phyloP scores from a whole-genome alignment of 2,888 invertebrate species.

The Prostheceraeus crozeri region DNA sequence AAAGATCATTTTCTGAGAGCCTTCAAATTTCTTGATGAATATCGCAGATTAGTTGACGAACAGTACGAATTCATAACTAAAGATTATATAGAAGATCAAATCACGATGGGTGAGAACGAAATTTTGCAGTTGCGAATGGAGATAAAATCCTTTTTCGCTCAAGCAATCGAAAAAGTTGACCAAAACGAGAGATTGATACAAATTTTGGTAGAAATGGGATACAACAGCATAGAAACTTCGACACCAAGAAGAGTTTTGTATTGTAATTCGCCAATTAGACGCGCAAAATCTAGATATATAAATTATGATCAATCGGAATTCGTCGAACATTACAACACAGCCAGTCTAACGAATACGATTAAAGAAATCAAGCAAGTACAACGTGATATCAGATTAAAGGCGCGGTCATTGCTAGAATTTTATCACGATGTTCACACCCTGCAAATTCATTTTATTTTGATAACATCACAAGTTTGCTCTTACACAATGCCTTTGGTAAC shows the following conservation, averaged over 20 bases:
- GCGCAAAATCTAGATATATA: too few species aligned
- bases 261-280: too few species aligned
- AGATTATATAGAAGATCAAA: constrained; percentile 23
- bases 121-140: constrained; percentile 16
- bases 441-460: constrained; percentile 29
- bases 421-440: constrained; percentile 30
- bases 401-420: constrained; percentile 30
- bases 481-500: constrained; percentile 30
- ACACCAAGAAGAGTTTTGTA: too few species aligned
- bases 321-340: too few species aligned
- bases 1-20: constrained; percentile 22
- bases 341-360: too few species aligned
- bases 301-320: too few species aligned
- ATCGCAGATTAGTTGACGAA: background rate
- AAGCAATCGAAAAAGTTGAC: too few species aligned
- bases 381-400: constrained; percentile 18
- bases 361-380: too few species aligned
- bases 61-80: constrained; percentile 8
- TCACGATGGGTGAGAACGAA: constrained; percentile 4
- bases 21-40: background rate
- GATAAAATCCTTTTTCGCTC: background rate
- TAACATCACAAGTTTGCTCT: constrained; percentile 16
- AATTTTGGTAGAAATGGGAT: too few species aligned
- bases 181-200: too few species aligned
- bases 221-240: too few species aligned